Conservation (phyloP, 2,888 invertebrate species). For the Thereva nobilitata region DNA sequence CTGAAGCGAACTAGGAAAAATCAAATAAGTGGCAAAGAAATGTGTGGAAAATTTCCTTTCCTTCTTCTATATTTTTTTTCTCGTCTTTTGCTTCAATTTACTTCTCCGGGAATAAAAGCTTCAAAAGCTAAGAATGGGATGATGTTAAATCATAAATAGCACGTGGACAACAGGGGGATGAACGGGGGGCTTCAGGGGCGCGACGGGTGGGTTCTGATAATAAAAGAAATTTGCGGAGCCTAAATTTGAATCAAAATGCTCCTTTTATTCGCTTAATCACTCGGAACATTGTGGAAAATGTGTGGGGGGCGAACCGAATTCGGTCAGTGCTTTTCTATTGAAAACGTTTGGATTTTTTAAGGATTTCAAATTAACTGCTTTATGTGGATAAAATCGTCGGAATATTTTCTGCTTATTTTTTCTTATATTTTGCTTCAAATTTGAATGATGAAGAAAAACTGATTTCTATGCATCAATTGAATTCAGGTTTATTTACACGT, state of each 20-base stretch:
- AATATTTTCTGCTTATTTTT: no score
- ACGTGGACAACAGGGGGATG: not conserved
- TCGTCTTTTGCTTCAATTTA: not conserved
- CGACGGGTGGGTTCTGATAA: not conserved
- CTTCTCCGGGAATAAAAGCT: not conserved
- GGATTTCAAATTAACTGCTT: no score
- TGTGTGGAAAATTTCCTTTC: conserved; percentile 26
- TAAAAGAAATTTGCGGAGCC: conserved; percentile 1
- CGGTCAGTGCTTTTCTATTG: no score
- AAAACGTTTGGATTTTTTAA: no score
- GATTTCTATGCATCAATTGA: no score
- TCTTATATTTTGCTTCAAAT: no score
- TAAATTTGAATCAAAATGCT: conserved; percentile 29
- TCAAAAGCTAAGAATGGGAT: conserved; percentile 14
- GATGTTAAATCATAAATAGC: conserved; percentile 22
- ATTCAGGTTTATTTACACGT: no score
- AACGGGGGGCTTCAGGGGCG: not conserved
- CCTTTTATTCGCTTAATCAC: conserved; percentile 26
- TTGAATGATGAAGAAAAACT: no score
- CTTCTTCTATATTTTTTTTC: not conserved
- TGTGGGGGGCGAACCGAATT: no score
- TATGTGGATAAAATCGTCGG: no score
- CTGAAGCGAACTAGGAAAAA: conserved; percentile 32
- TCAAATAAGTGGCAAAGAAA: conserved; percentile 28
- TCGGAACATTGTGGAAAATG: conserved; percentile 13